These are phyloP conservation scores for Dicranocentrus wangi DNA, from an alignment of 2,888 invertebrate species.

Conservation along the genomic window DNA sequence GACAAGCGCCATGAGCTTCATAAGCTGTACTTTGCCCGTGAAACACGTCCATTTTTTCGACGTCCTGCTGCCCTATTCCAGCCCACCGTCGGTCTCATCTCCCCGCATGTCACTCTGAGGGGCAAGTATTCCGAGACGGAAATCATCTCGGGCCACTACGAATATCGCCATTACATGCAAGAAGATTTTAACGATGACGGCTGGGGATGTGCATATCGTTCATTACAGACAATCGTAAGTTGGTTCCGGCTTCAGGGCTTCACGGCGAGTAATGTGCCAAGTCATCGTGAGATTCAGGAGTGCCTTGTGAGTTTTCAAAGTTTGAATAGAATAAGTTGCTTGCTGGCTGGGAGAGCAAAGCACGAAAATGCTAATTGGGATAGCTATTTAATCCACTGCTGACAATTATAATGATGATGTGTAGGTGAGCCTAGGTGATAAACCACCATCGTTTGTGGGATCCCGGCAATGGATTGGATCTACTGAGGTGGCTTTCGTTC, in stretches of 20 bases:
- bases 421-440: conserved; percentile 86
- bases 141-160: conserved; percentile 85
- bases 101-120: conserved; percentile 69
- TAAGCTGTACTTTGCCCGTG: conserved; percentile 81
- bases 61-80: conserved; percentile 76
- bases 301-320: conserved; percentile 81
- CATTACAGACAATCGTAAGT: conserved; percentile 95
- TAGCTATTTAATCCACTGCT: no score
- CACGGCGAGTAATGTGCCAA: conserved; percentile 84
- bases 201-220: conserved; percentile 99
- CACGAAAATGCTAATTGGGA: no score
- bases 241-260: conserved; percentile 94
- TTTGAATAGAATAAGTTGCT: no score
- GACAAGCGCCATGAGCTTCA: conserved; percentile 82
- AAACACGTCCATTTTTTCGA: conserved; percentile 84
- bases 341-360: no score
- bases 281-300: conserved; percentile 91
- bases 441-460: conserved; percentile 88
- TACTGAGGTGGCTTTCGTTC: conserved; percentile 94
- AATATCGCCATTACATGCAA: conserved; percentile 98
- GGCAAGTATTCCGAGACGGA: conserved; percentile 74
- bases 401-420: no score
- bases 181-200: conserved; percentile 94
- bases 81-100: conserved; percentile 63
- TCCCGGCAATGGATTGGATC: conserved; percentile 99